Evolutionary conservation across 2,113 vertebrate genomes (phyloP).

Genomic region (Poeciliopsis retropinna): DNA sequence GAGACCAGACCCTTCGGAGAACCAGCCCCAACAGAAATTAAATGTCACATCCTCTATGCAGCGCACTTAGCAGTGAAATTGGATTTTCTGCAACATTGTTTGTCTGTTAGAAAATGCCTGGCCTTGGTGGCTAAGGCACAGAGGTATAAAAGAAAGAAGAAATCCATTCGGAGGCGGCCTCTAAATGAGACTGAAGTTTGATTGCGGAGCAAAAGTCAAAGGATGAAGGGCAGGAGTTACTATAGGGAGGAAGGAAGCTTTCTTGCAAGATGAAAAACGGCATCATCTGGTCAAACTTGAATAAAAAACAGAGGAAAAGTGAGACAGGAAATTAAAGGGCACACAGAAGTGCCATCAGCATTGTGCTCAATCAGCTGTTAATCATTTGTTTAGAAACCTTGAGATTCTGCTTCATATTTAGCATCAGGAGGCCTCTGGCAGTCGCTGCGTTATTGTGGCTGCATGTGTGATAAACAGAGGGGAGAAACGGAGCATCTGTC

Average conservation of each 20-base stretch:
- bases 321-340: conserved; percentile 19
- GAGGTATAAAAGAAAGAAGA: conserved; percentile 17
- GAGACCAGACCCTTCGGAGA: conserved; percentile 39
- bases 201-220: conserved; percentile 34
- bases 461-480: conserved; percentile 54
- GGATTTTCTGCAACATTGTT: conserved; percentile 60
- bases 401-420: conserved; percentile 46
- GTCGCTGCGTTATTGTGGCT: conserved; percentile 26
- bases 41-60: conserved; percentile 63
- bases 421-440: conserved; percentile 24
- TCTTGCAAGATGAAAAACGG: conserved; percentile 6
- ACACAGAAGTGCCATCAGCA: conserved; percentile 8
- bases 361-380: conserved; percentile 50
- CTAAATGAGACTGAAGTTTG: conserved; percentile 48
- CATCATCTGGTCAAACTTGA: conserved; percentile 1
- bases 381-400: conserved; percentile 54
- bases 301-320: neutral
- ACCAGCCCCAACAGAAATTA: conserved; percentile 62
- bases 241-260: conserved; percentile 10
- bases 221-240: conserved; percentile 9
- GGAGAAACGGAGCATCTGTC: conserved; percentile 52
- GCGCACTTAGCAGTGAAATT: conserved; percentile 68
- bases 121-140: conserved; percentile 21
- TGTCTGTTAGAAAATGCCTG: conserved; percentile 44
- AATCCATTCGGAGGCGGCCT: conserved; percentile 28